phyloP scores from a whole-genome alignment of 2,888 invertebrate genomes.

The Hirtodrosophila alboralis region DNA sequence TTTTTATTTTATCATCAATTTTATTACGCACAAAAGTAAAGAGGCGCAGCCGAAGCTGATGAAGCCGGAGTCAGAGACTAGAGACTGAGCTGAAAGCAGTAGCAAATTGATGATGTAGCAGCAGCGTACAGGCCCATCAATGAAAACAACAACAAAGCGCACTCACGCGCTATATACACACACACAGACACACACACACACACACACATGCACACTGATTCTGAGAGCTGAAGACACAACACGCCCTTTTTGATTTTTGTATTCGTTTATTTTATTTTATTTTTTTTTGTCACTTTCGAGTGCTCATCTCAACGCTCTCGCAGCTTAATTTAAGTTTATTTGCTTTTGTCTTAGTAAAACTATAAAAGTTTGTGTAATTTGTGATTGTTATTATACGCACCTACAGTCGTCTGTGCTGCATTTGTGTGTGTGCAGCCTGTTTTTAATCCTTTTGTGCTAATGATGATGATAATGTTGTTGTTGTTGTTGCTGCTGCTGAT shows the following conservation, averaged over 20 bases:
- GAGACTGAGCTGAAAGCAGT: constrained; percentile 21
- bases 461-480: constrained; percentile 20
- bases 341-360: constrained; percentile 15
- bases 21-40: constrained; percentile 74
- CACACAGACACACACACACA: constrained; percentile 10
- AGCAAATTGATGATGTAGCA: constrained; percentile 58
- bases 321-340: constrained; percentile 8
- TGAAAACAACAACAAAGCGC: constrained; percentile 58
- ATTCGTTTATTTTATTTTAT: constrained; percentile 40
- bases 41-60: constrained; percentile 58
- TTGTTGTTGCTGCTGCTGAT: constrained; percentile 25
- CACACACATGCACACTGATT: constrained; percentile 13
- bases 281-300: constrained; percentile 39
- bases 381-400: constrained; percentile 32
- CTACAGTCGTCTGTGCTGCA: constrained; percentile 31
- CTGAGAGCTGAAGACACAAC: constrained; percentile 59
- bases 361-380: constrained; percentile 6
- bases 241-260: constrained; percentile 68
- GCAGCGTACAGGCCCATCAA: constrained; percentile 47
- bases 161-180: constrained; percentile 35
- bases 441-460: constrained; percentile 27
- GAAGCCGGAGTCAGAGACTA: constrained; percentile 22
- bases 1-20: constrained; percentile 81
- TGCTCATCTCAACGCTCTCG: constrained; percentile 20
- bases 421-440: constrained; percentile 17